Conservation (phyloP, 1,140 invertebrate genomes). For the Drosophila pallidifrons region DNA sequence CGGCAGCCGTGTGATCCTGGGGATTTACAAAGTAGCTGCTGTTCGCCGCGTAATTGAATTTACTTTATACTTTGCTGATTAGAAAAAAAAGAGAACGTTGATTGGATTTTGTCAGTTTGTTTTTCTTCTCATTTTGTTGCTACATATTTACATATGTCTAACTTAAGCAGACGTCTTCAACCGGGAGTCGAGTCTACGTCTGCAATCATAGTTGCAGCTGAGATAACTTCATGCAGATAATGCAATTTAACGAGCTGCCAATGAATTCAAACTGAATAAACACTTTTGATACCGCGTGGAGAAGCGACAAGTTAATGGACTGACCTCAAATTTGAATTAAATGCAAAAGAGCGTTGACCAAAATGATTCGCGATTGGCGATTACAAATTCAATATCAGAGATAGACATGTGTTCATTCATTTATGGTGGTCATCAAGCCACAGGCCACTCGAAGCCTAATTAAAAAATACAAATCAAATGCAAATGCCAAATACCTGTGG, state of each 20-base stretch:
- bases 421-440: constrained; percentile 39
- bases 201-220: background rate
- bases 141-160: constrained; percentile 11
- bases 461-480: constrained; percentile 41
- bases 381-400: constrained; percentile 22
- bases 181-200: background rate
- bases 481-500: constrained; percentile 52
- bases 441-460: constrained; percentile 47
- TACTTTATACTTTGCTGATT: constrained; percentile 82
- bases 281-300: background rate
- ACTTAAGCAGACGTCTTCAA: constrained; percentile 1
- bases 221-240: background rate
- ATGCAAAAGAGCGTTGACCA: constrained; percentile 8
- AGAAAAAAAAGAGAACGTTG: constrained; percentile 65
- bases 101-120: constrained; percentile 68
- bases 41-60: constrained; percentile 78
- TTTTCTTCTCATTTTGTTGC: constrained; percentile 9
- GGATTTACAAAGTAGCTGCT: constrained; percentile 77
- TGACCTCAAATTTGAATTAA: constrained; percentile 33
- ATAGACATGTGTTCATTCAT: constrained; percentile 29
- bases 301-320: background rate
- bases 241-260: background rate
- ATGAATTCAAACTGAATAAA: background rate
- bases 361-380: constrained; percentile 8
- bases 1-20: constrained; percentile 71